Base-by-base conservation (phyloP, 2,888 invertebrate species). In the Andrena bucephala region DNA sequence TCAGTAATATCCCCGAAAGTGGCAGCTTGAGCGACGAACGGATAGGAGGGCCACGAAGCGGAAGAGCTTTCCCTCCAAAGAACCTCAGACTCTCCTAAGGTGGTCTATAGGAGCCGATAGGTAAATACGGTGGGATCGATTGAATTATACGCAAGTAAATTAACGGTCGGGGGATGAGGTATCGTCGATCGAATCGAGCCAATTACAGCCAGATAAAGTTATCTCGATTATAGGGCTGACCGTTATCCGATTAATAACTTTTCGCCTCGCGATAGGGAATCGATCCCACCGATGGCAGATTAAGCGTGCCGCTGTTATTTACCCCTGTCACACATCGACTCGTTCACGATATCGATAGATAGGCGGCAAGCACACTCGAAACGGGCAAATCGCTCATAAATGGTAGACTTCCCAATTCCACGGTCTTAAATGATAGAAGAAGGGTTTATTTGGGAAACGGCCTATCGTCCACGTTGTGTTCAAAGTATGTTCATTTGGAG, bases 231-330 rank as follows among this genome's bases (percentile, higher is more conserved):
- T 13, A n/a, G 63, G 29, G 3, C 42, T 20, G n/a, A 31, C 63
- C 59, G 82, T 68, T 72, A 81, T 69, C 65, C 71, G 76, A 76
- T 81, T 83, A 76, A 81, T 76, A 81, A 81, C 65, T 57, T 27
- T 68, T 71, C 48, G 4, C 50, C 52, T 29, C 1, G 10, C 31
- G 36, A 52, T 54, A 33, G 72, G 52, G 57, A 67, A 80, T 81
- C 59, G 69, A 81, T 75, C 70, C 24, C 27, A 48, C 57, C 8
- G 62, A 63, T 16, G 27, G n/a, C 33, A 29, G 54, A 74, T 74
- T 69, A 78, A 68, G n/a, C 13, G 63, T 24, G 33, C 10, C 50
- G 36, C 27, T 50, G 50, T 66, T 72, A 57, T 24, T 76, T 70
- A 31, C 54, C 54, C 36, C 60, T 24, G n/a, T 36, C 36, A 31